Evolutionary conservation across 2,888 invertebrate species (phyloP).

Genomic region (Druceiella hillmani): DNA sequence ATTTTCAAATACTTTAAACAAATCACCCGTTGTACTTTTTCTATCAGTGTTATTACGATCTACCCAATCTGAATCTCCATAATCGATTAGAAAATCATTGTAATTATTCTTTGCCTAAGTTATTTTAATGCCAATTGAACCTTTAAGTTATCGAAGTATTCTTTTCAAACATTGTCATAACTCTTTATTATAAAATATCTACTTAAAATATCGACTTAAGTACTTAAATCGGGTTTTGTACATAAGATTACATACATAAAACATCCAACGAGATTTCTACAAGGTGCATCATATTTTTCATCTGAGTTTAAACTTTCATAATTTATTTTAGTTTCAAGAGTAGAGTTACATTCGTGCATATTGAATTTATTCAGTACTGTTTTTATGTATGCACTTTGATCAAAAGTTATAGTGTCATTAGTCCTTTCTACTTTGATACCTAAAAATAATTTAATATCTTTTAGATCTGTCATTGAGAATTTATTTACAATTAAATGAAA

Average conservation of each 20-base stretch:
- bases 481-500: constrained; percentile 16
- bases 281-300: constrained; percentile 16
- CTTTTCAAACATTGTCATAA: no score
- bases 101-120: no score
- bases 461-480: constrained; percentile 22
- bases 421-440: constrained; percentile 20
- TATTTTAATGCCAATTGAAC: no score
- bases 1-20: no score
- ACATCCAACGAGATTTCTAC: constrained; percentile 19
- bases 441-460: constrained; percentile 17
- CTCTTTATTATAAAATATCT: no score
- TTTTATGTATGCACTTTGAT: constrained; percentile 20
- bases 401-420: constrained; percentile 17
- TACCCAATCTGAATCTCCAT: no score
- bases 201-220: no score
- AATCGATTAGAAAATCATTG: no score
- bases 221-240: no score
- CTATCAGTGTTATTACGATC: no score
- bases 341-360: constrained; percentile 21
- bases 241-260: constrained; percentile 13
- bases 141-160: no score
- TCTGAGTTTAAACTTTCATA: constrained; percentile 14
- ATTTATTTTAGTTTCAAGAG: constrained; percentile 16
- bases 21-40: no score
- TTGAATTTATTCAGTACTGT: constrained; percentile 21